Evolutionary conservation across 2,113 vertebrate species (phyloP), one percentile per base, ranked within the genome.

Genomic region (Notiomystis cincta): DNA sequence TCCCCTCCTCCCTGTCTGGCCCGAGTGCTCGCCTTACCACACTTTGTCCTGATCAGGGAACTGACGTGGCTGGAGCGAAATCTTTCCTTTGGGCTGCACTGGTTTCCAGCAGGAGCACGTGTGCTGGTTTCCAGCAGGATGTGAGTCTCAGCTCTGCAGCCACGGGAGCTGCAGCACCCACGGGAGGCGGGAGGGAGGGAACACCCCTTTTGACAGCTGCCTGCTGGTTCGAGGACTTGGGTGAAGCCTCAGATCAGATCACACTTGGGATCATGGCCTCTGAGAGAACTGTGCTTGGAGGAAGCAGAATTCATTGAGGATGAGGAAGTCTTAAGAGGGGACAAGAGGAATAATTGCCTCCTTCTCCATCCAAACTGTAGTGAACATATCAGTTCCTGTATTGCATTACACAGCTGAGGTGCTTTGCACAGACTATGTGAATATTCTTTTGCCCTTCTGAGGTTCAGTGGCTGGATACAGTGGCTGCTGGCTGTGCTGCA

Each of bases 101-200:
- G 50, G 16, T 44, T 60, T 85, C 56, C 78, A 79, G 73, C 38
- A 84, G 54, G 51, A 78, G 40, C 19, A 25, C 2, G 0, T 48
- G 40, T 15, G 42, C 0, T 75, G 51, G 23, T 42, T 54, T 75
- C 56, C 80, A 89, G 83, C 45, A 80, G 57, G 40, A 61, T 38
- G 30, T 22, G 53, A 17, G 50, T 37, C 51, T 48, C 53, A 82
- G 56, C 28, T 28, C 35, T 13, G 48, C 51, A 70, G 64, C 45
- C 58, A 40, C 11, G 1, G 1, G 40, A 62, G 33, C 47, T 76
- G 81, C 77, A 81, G 67, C 58, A 82, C 10, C 50, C 66, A 42
- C 0, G 2, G 16, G 7, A 56, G 48, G 19, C 0, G 1, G 13
- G 45, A 53, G 45, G 45, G 30, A 88, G 27, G 13, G 25, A 88